A percentile compares a stretch with the other conserved stretches of the same genome.
Evolutionary conservation across 2,113 vertebrate genomes (phyloP).

Genomic region (Macrotus californicus): DNA sequence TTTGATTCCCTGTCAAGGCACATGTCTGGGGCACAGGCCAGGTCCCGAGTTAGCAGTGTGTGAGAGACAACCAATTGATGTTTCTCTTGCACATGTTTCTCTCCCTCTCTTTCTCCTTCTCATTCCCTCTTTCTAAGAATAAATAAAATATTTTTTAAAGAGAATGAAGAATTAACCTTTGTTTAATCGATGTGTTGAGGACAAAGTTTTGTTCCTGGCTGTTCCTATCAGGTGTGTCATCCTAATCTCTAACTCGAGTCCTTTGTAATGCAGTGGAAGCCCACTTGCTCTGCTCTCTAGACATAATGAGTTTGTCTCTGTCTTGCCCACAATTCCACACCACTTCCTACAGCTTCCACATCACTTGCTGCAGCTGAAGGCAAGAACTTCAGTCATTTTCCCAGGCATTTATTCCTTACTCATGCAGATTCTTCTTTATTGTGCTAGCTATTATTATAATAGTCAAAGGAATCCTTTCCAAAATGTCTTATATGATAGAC

Average conservation of each 20-base stretch:
- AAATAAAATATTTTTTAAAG: no score
- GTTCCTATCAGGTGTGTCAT: neutral
- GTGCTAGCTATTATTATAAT: neutral
- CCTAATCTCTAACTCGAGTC: neutral
- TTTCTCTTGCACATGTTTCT: no score
- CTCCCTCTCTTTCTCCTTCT: no score
- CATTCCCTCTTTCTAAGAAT: no score
- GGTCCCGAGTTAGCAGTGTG: no score
- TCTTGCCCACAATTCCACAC: neutral
- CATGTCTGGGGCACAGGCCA: no score
- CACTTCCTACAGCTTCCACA: neutral
- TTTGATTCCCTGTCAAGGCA: no score
- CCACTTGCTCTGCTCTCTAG: neutral
- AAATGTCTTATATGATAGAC: neutral
- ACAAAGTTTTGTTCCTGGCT: neutral
- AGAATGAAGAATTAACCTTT: neutral
- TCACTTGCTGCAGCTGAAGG: neutral
- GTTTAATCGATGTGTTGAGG: slow-evolving; percentile 11
- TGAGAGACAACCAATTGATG: no score
- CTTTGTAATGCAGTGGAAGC: neutral
- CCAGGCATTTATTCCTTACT: neutral
- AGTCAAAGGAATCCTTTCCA: neutral
- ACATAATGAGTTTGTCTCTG: neutral
- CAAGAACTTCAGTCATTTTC: neutral
- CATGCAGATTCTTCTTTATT: neutral